Evolutionary conservation across 2,888 invertebrate genomes (phyloP), one percentile per base, ranked within the genome.

Genomic region (Phengaris arion): DNA sequence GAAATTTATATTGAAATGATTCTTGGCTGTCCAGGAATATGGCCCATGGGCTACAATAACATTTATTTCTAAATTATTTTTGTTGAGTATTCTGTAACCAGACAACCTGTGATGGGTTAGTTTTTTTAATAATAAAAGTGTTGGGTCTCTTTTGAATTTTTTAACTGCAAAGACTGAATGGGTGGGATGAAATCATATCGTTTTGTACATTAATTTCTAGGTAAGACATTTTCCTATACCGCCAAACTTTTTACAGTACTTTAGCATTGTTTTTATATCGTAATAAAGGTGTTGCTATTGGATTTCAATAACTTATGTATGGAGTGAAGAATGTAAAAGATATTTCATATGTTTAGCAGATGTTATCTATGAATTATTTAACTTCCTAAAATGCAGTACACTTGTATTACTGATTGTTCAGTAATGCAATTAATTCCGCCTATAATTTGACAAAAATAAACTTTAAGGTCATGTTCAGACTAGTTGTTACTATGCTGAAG

Each of bases 111-210:
- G 9, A 35, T 10, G 46, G 8, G 48, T 70, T 54, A 52, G 35
- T 54, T 70, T 52, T 35, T 52, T 52, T 72, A 2, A 72, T 72
- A 54, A 52, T 22, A 72, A 72, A 70, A 72, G 35, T 88, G 89
- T 89, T 88, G 91, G 87, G 86, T 88, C 87, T 88, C 90, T 90
- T 87, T 89, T 89, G 89, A 89, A 91, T 90, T 87, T 90, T 87
- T 89, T 90, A 91, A 90, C 88, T 89, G 88, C 86, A 89, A 93
- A 93, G 93, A 93, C 93, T 93, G 93, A 93, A 89, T 84, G 91
- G 91, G 89, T 86, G 89, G 89, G 90, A 89, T 88, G 86, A 90
- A 90, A 89, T 92, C 92, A 93, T 93, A 93, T 93, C 91, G 90
- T 93, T 93, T 92, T 92, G 89, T 93, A 92, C 87, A 89, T 90